Percentiles rank a stretch among this genome's conserved stretches.
Conservation (phyloP, 2,113 vertebrate genomes). For the Microcebus tavaratra region DNA sequence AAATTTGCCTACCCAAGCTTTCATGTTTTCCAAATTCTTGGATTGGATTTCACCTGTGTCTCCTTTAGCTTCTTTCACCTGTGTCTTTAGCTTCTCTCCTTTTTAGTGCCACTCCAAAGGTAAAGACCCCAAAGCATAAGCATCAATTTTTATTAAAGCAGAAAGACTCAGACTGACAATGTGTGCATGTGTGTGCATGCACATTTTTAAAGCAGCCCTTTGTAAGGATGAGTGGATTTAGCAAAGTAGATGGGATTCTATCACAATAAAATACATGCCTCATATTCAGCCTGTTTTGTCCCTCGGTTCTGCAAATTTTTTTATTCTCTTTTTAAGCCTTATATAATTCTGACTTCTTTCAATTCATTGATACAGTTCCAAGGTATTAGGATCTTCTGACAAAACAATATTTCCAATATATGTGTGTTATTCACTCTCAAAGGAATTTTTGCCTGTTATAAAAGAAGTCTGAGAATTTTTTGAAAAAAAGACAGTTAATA, state of each 20-base stretch:
- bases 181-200: not conserved
- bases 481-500: not conserved
- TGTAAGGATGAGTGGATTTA: constrained; percentile 1
- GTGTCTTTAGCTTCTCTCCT: not conserved
- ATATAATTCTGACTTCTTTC: not conserved
- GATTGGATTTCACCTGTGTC: not conserved
- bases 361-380: not conserved
- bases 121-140: not conserved
- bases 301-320: not conserved
- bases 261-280: not conserved
- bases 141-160: not conserved
- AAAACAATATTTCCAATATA: not conserved
- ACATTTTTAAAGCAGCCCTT: not conserved
- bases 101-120: not conserved
- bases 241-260: not conserved
- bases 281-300: not conserved
- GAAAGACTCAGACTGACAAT: not conserved
- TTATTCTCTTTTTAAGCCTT: not conserved
- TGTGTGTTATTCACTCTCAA: not conserved
- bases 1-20: not conserved
- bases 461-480: not conserved
- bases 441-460: not conserved
- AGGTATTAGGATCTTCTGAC: not conserved
- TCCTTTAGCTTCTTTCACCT: not conserved
- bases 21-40: not conserved